A percentile compares a stretch with the other conserved stretches of the same genome.
Conservation (phyloP, 1,140 invertebrate genomes). For the Drosophila nasuta region DNA sequence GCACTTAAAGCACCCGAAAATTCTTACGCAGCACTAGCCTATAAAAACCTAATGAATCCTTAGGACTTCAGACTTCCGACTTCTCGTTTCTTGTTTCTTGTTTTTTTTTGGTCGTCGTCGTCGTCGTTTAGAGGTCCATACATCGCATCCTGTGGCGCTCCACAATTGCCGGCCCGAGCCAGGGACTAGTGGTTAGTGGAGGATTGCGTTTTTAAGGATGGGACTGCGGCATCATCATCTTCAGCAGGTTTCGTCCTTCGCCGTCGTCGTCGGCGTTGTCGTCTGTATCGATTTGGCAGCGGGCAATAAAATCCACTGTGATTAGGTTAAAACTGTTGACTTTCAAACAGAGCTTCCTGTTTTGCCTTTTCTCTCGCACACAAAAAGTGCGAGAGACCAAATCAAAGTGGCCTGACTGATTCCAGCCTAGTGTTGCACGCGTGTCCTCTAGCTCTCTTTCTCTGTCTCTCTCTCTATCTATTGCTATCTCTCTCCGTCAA, state of each 20-base stretch:
- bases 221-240: conserved; percentile 6
- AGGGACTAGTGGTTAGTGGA: conserved; percentile 6
- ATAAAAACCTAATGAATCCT: conserved; percentile 70
- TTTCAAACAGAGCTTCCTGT: conserved; percentile 72
- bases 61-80: conserved; percentile 42
- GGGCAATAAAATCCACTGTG: conserved; percentile 79
- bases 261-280: neutral
- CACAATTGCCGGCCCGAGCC: conserved; percentile 27
- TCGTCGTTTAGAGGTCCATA: neutral
- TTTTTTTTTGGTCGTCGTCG: too few relatives aligned
- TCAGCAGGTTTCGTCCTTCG: conserved; percentile 19
- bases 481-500: conserved; percentile 6
- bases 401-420: conserved; percentile 28
- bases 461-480: conserved; percentile 9
- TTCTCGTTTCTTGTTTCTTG: neutral
- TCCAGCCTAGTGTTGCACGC: neutral
- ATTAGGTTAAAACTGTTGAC: conserved; percentile 82
- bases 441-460: neutral
- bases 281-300: conserved; percentile 71
- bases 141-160: conserved; percentile 35
- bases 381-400: conserved; percentile 24
- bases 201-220: conserved; percentile 4
- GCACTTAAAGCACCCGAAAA: conserved; percentile 78
- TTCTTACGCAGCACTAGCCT: conserved; percentile 72
- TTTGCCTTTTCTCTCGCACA: conserved; percentile 26